Percentiles rank a stretch among this genome's conserved stretches.
These are phyloP conservation scores for Bombus pascuorum DNA, from an alignment of 1,140 invertebrate species.

Conservation along the genomic window DNA sequence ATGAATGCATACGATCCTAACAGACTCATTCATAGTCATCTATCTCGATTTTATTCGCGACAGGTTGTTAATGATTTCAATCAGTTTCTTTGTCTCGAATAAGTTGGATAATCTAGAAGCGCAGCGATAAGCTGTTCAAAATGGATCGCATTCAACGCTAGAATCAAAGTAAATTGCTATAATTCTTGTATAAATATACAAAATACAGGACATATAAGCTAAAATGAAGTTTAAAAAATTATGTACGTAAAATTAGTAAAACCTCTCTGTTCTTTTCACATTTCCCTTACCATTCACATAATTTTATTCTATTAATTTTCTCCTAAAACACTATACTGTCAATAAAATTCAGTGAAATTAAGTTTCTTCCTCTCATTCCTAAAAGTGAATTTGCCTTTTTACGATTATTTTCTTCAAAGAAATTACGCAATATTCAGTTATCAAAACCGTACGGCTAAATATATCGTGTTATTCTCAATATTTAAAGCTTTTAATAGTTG, in stretches of 20 bases:
- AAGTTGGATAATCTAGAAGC: background rate
- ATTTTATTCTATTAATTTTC: background rate
- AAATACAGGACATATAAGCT: background rate
- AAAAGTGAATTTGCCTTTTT: background rate
- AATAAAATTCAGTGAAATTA: background rate
- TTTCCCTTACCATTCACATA: background rate
- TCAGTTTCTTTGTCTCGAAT: background rate
- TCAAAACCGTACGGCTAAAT: background rate
- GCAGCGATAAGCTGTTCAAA: no score
- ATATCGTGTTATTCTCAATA: background rate
- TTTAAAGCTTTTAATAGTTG: background rate
- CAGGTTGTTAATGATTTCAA: background rate
- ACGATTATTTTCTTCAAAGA: background rate
- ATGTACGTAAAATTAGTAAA: no score
- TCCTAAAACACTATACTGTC: background rate
- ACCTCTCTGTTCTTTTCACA: background rate
- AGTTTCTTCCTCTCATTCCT: background rate
- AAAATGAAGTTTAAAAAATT: background rate
- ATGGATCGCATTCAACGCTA: no score
- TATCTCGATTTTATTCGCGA: conserved; percentile 37
- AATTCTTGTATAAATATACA: background rate
- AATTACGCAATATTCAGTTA: background rate
- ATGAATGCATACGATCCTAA: conserved; percentile 21
- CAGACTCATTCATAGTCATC: conserved; percentile 50
- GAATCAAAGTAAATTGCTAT: no score